Evolutionary conservation across 2,888 invertebrate genomes (phyloP).

Genomic region (Norana najaformis): DNA sequence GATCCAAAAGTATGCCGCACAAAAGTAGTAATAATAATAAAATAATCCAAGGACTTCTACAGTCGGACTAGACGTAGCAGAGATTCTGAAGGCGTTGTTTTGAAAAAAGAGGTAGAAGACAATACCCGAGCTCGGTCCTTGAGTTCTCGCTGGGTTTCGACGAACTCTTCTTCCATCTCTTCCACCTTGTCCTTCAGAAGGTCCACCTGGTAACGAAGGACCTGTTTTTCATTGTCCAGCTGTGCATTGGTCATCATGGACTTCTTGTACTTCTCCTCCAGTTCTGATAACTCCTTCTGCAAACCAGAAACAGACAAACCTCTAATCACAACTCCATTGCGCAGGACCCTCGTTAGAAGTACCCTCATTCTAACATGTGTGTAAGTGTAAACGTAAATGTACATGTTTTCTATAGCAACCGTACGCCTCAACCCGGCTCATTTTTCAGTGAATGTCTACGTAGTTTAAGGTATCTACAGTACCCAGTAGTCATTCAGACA

Average conservation of each 20-base stretch:
- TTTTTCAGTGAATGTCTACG: too few relatives aligned
- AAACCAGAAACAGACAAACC: background rate
- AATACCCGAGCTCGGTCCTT: constrained; percentile 32
- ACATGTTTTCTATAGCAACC: too few relatives aligned
- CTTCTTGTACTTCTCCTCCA: constrained; percentile 95
- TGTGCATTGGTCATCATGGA: constrained; percentile 99
- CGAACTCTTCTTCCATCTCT: constrained; percentile 82
- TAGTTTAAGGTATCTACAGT: too few relatives aligned
- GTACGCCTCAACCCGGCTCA: too few relatives aligned
- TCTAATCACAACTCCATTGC: background rate
- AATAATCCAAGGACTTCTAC: too few relatives aligned
- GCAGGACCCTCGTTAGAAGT: too few relatives aligned
- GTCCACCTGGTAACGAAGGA: constrained; percentile 87
- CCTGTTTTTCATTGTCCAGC: constrained; percentile 95
- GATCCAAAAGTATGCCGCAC: background rate
- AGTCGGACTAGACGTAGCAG: too few relatives aligned
- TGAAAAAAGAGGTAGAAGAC: background rate
- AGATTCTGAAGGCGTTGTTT: background rate
- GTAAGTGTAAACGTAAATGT: too few relatives aligned
- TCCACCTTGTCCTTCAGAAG: constrained; percentile 86
- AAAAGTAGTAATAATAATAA: background rate
- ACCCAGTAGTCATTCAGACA: too few relatives aligned
- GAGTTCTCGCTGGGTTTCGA: constrained; percentile 62
- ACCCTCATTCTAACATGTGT: too few relatives aligned
- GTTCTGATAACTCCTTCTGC: constrained; percentile 50